Conservation (phyloP, 1,140 invertebrate genomes). For the Paraescarpia echinospica region DNA sequence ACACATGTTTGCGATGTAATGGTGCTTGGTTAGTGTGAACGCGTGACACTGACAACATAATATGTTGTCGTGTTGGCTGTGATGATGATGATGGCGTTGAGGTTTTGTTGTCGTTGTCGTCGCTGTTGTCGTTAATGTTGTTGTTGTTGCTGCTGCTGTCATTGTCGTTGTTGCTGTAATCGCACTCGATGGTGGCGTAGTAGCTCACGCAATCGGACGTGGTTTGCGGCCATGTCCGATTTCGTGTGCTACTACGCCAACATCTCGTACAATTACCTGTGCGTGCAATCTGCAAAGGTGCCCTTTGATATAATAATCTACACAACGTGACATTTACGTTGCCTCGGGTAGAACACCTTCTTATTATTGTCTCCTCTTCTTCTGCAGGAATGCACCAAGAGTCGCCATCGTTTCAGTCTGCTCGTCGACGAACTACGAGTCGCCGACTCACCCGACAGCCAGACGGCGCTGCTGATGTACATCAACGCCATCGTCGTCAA, state of each 20-base stretch:
- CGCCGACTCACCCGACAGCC: conserved; percentile 79
- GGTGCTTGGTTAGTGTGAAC: background rate
- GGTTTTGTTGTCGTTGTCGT: background rate
- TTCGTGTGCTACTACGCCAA: no score
- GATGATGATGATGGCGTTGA: background rate
- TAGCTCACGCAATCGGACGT: no score
- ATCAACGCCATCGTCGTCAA: conserved; percentile 94
- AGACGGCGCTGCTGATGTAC: conserved; percentile 86
- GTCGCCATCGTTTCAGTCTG: conserved; percentile 81
- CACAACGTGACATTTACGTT: background rate
- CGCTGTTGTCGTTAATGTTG: no score
- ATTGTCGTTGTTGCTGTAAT: no score
- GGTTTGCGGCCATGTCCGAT: no score
- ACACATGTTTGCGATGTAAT: background rate
- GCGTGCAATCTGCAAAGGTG: no score
- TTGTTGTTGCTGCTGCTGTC: no score
- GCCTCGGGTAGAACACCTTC: background rate
- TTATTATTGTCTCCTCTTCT: background rate
- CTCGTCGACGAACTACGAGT: conserved; percentile 83
- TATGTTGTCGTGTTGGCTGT: background rate
- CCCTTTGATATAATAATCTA: no score
- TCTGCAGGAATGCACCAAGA: conserved; percentile 30
- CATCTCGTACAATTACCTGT: no score
- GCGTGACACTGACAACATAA: background rate
- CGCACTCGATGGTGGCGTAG: no score